A percentile compares a stretch with the other conserved stretches of the same genome.
phyloP scores from a whole-genome alignment of 2,888 invertebrate species.

The Stenodera caucasica region DNA sequence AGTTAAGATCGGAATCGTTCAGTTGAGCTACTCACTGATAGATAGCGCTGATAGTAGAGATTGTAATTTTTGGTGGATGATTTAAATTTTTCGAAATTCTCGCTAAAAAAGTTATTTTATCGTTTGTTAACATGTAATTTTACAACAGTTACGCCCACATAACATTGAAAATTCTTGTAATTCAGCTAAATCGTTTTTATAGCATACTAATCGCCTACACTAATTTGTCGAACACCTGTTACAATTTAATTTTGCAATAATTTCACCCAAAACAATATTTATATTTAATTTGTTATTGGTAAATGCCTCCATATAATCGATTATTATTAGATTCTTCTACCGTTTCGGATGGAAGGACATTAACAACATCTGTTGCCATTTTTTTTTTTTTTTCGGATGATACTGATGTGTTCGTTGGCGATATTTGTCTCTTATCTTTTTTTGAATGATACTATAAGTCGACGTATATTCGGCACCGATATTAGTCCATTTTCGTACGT shows the following conservation, averaged over 20 bases:
- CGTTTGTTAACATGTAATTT: not conserved
- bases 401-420: conserved; percentile 17
- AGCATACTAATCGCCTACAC: conserved; percentile 24
- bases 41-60: not conserved
- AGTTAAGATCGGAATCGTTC: too few species aligned
- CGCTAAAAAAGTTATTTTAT: not conserved
- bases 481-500: conserved; percentile 16
- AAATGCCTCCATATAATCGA: not conserved
- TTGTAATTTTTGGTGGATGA: not conserved
- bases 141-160: not conserved
- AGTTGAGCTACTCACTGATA: not conserved
- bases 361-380: conserved; percentile 19
- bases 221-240: conserved; percentile 21
- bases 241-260: conserved; percentile 1
- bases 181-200: conserved; percentile 16
- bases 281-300: not conserved
- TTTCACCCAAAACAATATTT: not conserved
- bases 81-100: not conserved
- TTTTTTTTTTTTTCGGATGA: too few species aligned
- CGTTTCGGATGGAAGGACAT: conserved; percentile 21
- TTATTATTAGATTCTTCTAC: not conserved
- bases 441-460: conserved; percentile 13
- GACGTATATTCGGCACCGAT: conserved; percentile 5
- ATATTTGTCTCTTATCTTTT: conserved; percentile 27
- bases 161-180: not conserved